These are phyloP conservation scores for Aleiodes alternator DNA, from an alignment of 2,888 invertebrate species.

Conservation along the genomic window DNA sequence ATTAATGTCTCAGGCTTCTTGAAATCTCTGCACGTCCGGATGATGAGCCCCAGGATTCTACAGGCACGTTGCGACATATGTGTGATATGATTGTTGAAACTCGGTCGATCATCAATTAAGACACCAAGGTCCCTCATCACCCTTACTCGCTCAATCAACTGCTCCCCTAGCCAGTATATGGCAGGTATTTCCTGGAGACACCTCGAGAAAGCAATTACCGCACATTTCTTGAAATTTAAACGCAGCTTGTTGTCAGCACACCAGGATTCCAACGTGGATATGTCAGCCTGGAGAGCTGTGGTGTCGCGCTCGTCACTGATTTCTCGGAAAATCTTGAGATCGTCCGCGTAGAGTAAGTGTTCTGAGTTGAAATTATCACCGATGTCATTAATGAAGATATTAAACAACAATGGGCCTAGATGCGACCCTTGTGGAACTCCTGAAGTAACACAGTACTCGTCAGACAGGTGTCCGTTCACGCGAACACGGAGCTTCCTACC, in stretches of 20 bases:
- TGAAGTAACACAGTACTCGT: neutral
- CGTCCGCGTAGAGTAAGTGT: neutral
- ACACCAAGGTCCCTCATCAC: slow-evolving; percentile 15
- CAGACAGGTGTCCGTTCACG: neutral
- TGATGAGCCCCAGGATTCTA: neutral
- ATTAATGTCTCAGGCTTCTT: neutral
- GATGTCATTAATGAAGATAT: neutral
- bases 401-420: slow-evolving; percentile 7
- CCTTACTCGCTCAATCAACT: neutral
- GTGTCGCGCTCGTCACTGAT: neutral
- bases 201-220: neutral
- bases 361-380: slow-evolving; percentile 5
- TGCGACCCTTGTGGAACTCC: neutral
- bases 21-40: neutral
- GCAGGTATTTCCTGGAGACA: neutral
- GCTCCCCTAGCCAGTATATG: neutral
- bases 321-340: neutral
- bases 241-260: neutral
- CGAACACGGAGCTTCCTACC: neutral
- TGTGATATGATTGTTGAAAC: neutral
- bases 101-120: neutral
- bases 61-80: neutral
- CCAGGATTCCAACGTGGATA: neutral
- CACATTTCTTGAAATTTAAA: slow-evolving; percentile 17
- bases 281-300: neutral